Conservation (phyloP, 2,113 vertebrate genomes). For the Perccottus glenii region DNA sequence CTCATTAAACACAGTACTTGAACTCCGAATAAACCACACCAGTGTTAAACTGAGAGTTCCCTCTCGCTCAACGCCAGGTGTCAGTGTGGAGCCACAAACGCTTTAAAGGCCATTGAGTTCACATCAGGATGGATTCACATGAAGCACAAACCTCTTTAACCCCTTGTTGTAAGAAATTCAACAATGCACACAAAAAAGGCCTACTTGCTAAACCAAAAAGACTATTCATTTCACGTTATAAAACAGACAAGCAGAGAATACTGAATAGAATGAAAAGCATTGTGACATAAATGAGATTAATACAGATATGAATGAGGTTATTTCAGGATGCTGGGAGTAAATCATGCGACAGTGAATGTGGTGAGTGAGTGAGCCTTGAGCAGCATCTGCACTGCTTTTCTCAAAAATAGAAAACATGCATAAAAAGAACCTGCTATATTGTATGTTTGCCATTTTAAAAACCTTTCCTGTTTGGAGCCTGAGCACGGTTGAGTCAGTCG, state of each 20-base stretch:
- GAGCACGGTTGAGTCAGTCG: background rate
- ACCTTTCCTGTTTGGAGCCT: background rate
- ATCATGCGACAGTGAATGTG: constrained; percentile 7
- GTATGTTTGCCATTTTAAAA: background rate
- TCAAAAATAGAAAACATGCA: constrained; percentile 9
- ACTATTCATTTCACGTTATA: background rate
- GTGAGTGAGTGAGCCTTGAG: constrained; percentile 31
- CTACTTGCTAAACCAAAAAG: background rate
- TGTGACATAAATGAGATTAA: background rate
- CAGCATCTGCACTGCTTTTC: constrained; percentile 12
- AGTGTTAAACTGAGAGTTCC: too few relatives aligned
- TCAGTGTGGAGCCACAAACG: constrained; percentile 32
- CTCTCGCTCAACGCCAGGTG: constrained; percentile 43
- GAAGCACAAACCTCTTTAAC: constrained; percentile 28
- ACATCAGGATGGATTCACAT: constrained; percentile 11
- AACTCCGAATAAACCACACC: background rate
- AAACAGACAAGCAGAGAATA: background rate
- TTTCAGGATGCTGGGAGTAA: background rate
- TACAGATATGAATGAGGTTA: background rate
- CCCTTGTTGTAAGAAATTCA: constrained; percentile 8
- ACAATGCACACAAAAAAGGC: background rate
- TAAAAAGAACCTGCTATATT: background rate
- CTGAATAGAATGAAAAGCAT: too few relatives aligned
- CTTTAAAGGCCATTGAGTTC: constrained; percentile 33
- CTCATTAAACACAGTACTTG: background rate